Evolutionary conservation across 1,140 invertebrate genomes (phyloP), one percentile per base, ranked within the genome.

Genomic region (Megalopta genalis): DNA sequence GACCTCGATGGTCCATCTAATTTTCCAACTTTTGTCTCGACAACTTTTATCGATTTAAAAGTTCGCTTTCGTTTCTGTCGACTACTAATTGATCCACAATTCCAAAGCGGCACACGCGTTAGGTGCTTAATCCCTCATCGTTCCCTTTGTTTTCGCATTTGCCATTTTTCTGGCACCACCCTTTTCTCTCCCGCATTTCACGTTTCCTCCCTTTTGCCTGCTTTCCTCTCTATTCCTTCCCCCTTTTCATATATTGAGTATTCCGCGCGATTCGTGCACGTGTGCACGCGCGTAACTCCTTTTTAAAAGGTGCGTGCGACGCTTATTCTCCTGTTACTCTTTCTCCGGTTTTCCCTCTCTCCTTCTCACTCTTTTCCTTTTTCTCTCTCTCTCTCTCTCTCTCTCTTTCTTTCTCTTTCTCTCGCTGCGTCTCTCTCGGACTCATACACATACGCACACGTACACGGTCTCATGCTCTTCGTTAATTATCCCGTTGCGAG

Each of bases 241-340:
- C 70, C 23, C 16, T 14, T 16, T 52, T 12, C 4, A 32, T 32
- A 32, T 32, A 32, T 63, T 52, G 70, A 64, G 42, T 14, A 46
- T 12, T 82, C 77, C 72, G 75, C 77, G 71, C 81, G 80, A 84
- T 88, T 89, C 84, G 87, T 86, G 86, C 85, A 62, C 65, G 54
- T 85, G 87, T 86, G 86, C 85, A 62, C 65, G 54, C 37, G 68
- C 72, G 60, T 71, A 77, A 72, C 37, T 72, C 23, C 21, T 78
- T 72, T 46, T 72, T 72, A 72, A 75, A 67, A 60, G 27, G 70
- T 79, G 70, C 78, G 73, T 77, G 59, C 27, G 64, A 62, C 39
- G 64, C 54, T 78, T 32, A 37, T 25, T 74, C 70, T 39, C 46
- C 63, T 21, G 37, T 60, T 23, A 60, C 27, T 18, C 25, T 52